Evolutionary conservation across 2,113 vertebrate species (phyloP), one percentile per base, ranked within the genome.

Genomic region (Pica pica): DNA sequence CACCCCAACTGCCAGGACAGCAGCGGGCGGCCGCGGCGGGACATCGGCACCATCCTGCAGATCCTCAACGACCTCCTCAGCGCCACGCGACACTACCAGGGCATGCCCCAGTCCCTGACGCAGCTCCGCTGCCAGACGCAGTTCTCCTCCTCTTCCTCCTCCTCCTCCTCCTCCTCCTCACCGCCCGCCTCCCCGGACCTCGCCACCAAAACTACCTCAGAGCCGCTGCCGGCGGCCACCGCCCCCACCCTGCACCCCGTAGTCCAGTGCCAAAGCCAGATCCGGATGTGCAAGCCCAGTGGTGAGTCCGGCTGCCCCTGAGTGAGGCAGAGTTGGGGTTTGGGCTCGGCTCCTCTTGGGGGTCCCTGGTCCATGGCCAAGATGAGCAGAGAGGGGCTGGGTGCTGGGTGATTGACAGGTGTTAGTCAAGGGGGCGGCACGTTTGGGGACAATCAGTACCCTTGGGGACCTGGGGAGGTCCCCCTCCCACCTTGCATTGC

Each of bases 1-100:
- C 99, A 99, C 96, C 99, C 99, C 52, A 99, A 99, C 97, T 99
- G 99, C 97, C 99, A 99, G 96, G 99, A 99, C 97, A 99, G 99
- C 97, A 99, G 97, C 10, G 99, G 99, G 33, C 98, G 99, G 93
- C 99, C 99, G 1, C 98, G 99, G 60, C 98, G 99, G 26, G 99
- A 99, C 94, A 99, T 99, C 6, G 98, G 99, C 98, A 99, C 99
- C 96, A 99, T 99, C 96, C 98, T 99, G 89, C 99, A 99, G 98
- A 99, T 99, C 96, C 99, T 99, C 81, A 99, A 99, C 3, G 99
- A 99, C 98, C 99, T 99, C 93, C 97, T 99, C 97, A 99, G 99
- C 10, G 99, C 99, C 96, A 99, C 99, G 2, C 98, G 99, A 96
- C 99, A 99, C 98, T 99, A 99, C 98, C 99, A 99, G 98, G 99